Evolutionary conservation across 2,797 vertebrate species (phyloP).

Genomic region (Crax fasciolata): DNA sequence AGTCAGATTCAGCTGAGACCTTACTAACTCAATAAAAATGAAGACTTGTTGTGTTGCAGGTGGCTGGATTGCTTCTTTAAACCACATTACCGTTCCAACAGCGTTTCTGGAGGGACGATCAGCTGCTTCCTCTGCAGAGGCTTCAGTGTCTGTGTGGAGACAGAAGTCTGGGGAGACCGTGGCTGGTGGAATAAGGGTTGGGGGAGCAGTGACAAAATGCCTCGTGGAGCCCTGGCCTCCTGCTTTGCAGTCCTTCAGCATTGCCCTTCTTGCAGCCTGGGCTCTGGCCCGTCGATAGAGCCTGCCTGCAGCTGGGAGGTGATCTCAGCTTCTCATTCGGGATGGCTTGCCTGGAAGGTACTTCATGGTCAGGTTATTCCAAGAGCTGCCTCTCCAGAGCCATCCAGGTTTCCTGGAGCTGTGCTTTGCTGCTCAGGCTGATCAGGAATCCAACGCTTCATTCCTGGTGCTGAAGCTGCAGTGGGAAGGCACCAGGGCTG

Average conservation of each 20-base stretch:
- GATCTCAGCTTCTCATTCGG: not conserved
- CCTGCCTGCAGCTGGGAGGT: not conserved
- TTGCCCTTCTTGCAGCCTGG: not conserved
- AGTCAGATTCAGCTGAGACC: not conserved
- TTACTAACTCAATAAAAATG: conserved; percentile 61
- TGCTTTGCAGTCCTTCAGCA: fast-evolving
- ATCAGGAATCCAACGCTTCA: not conserved
- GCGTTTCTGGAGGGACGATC: fast-evolving
- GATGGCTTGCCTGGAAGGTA: not conserved
- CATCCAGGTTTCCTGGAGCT: not conserved
- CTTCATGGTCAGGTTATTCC: not conserved
- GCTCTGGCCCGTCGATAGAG: fast-evolving
- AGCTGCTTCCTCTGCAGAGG: fast-evolving
- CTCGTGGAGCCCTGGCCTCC: not conserved
- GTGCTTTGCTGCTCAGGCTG: not conserved
- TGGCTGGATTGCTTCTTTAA: conserved; percentile 52
- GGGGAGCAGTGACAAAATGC: not conserved
- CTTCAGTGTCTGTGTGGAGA: not conserved
- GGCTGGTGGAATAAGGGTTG: fast-evolving
- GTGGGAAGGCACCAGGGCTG: fast-evolving
- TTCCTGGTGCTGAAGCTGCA: not conserved
- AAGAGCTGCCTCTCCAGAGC: conserved; percentile 22
- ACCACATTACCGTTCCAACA: not conserved
- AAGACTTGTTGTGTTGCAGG: conserved; percentile 45
- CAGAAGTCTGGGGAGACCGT: not conserved